Evolutionary conservation across 2,888 invertebrate genomes (phyloP), one percentile per base, ranked within the genome.

Genomic region (Drosophila picticornis): DNA sequence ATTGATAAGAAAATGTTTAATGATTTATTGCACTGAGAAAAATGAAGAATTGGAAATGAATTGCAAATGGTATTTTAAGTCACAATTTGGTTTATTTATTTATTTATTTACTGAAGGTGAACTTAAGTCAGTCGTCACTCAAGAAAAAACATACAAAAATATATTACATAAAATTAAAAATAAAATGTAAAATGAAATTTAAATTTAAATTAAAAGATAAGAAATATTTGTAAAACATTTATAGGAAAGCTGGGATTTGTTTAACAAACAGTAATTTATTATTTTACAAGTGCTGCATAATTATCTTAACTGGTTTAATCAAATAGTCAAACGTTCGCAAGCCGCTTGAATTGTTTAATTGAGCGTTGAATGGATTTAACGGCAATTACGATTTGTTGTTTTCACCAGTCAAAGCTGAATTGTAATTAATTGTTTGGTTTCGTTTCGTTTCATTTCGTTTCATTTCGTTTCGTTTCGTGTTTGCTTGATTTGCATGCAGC

Each of bases 311-410:
- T 59, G n/a, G 29, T 56, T 60, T 36, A 67, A 51, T 57, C 29
- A 46, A 25, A 22, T 50, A 51, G 55, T 43, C 27, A 67, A 60
- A 53, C 36, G 65, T 53, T 65, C 13, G 69, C 25, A 68, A 64
- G 73, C 55, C 69, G 74, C 29, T 58, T 61, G 70, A 86, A 68
- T 83, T 75, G 76, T 66, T 76, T 74, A 78, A 82, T 76, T 75
- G 82, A 57, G 67, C 82, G 57, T 76, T 63, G 53, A 68, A 53
- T 58, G 63, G 46, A 66, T 77, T 74, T 34, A 61, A 62, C 55
- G 59, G 71, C 59, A 78, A 72, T 77, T 76, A 69, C 64, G 60
- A 66, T 72, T 80, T 62, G 74, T 86, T 86, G 76, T 86, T 86
- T 83, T 75, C 87, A 68, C 84, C 76, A 70, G 60, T 50, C 53